Conservation (phyloP, 1,140 invertebrate species). For the Thaumetopoea pityocampa region DNA sequence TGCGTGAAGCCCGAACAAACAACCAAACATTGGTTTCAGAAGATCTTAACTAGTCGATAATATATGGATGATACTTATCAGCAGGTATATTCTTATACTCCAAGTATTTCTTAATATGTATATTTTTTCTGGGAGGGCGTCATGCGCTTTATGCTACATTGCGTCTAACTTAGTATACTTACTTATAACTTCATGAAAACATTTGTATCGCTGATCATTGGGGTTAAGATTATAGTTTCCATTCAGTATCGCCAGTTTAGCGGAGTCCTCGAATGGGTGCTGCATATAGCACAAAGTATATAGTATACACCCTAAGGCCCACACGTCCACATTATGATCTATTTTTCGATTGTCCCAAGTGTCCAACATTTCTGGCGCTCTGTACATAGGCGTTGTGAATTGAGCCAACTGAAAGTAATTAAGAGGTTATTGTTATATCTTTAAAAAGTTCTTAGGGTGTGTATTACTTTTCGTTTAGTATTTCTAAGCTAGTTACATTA, state of each 20-base stretch:
- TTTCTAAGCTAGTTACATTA: no score
- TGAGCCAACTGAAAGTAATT: constrained; percentile 55
- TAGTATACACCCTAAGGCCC: constrained; percentile 97
- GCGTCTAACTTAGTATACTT: constrained; percentile 63
- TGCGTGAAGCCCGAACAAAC: no score
- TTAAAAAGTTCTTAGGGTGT: no score
- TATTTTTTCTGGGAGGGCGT: no score
- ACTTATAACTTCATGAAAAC: constrained; percentile 95
- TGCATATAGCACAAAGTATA: constrained; percentile 94
- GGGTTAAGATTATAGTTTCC: constrained; percentile 93
- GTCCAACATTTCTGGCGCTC: constrained; percentile 97
- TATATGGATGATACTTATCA: no score
- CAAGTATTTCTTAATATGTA: no score
- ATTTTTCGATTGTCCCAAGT: constrained; percentile 98
- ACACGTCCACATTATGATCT: constrained; percentile 92
- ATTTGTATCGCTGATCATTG: constrained; percentile 85
- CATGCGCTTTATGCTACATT: no score
- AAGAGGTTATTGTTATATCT: neutral
- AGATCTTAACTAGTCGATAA: no score
- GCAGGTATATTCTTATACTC: no score
- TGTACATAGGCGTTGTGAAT: constrained; percentile 91
- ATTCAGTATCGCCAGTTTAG: constrained; percentile 97
- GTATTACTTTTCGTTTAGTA: no score
- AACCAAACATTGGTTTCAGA: no score
- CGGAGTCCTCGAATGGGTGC: constrained; percentile 98